A percentile compares a stretch with the other conserved stretches of the same genome.
Conservation (phyloP, 2,797 vertebrate species). For the Cossypha polioptera region DNA sequence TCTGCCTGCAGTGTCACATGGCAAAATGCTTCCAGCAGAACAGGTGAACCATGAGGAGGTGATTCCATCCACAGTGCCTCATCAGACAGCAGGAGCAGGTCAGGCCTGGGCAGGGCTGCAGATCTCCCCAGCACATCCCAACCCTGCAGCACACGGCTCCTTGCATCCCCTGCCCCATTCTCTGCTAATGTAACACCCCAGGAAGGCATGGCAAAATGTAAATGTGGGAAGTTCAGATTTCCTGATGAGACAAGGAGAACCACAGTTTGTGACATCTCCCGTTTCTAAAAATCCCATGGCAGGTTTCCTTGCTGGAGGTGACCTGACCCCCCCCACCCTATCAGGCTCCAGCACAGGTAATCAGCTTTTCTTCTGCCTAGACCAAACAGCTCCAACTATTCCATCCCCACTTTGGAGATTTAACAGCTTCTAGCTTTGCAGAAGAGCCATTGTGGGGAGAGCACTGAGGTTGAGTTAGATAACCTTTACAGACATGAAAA, state of each 20-base stretch:
- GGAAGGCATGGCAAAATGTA: not conserved
- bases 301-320: not conserved
- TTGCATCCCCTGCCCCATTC: no score
- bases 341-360: not conserved
- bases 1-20: not conserved
- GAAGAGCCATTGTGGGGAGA: rapidly evolving
- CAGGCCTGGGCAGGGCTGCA: not conserved
- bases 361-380: not conserved
- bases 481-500: not conserved
- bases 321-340: not conserved
- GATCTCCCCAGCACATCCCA: not conserved
- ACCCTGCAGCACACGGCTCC: rapidly evolving
- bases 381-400: not conserved
- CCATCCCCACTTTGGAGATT: not conserved
- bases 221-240: rapidly evolving
- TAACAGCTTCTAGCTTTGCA: not conserved
- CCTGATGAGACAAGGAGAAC: not conserved
- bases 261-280: rapidly evolving
- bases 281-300: not conserved
- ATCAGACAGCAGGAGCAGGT: not conserved
- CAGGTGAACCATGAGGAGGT: not conserved
- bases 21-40: not conserved
- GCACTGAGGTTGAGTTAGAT: not conserved
- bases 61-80: not conserved
- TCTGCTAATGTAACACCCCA: no score